Conservation (phyloP, 2,797 vertebrate species). For the Pseudochromis fuscus region DNA sequence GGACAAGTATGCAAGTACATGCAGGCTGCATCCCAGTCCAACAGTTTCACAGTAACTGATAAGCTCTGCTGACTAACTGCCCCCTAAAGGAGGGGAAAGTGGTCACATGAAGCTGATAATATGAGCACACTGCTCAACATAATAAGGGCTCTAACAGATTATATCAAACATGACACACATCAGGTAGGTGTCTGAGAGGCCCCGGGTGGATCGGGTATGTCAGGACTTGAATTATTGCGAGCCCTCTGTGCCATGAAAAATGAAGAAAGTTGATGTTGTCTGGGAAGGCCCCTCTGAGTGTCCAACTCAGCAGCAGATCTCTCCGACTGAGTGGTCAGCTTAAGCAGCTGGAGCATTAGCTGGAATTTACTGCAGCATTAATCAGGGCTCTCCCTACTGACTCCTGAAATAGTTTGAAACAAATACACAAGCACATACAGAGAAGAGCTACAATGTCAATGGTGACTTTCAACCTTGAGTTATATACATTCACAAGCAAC, state of each 20-base stretch:
- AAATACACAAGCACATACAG: constrained; percentile 3
- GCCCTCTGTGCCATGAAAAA: constrained; percentile 16
- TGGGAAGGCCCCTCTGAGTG: constrained; percentile 3
- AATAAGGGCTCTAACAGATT: background rate
- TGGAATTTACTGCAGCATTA: constrained; percentile 49
- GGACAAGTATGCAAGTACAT: background rate
- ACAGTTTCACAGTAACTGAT: background rate
- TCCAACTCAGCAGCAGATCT: constrained; percentile 10
- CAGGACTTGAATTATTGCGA: constrained; percentile 4
- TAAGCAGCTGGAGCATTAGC: constrained; percentile 40
- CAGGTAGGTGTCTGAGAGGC: background rate
- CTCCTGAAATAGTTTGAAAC: constrained; percentile 11
- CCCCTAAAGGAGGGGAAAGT: background rate
- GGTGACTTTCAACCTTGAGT: background rate
- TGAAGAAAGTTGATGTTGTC: constrained; percentile 1
- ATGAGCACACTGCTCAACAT: background rate
- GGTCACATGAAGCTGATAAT: background rate
- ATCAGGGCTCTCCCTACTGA: constrained; percentile 28
- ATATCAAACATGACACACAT: constrained; percentile 7
- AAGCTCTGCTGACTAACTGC: background rate
- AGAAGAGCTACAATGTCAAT: background rate
- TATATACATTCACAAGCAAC: background rate
- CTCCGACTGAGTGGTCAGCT: constrained; percentile 13
- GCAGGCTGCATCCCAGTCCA: background rate
- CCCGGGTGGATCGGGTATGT: background rate